These are phyloP conservation scores for Aurelia aurita DNA, from an alignment of 30 jellyfish, hydroid and myxozoan species.

Conservation along the genomic window DNA sequence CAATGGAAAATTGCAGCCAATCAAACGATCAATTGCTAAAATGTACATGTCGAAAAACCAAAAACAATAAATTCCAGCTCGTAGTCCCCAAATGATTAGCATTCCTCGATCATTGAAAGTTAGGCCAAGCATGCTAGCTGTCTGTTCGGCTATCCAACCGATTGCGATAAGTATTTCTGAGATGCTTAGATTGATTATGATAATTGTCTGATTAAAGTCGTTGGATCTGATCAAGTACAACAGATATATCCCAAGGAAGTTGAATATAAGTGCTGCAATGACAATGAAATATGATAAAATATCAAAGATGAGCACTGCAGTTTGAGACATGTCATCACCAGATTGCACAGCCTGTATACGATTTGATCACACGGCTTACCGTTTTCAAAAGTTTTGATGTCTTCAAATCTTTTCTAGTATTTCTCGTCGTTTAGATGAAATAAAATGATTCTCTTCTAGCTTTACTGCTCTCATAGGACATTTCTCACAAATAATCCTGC, in stretches of 20 bases:
- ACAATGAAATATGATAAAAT: conserved; percentile 24
- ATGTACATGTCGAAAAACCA: conserved; percentile 59
- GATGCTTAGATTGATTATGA: conserved; percentile 41
- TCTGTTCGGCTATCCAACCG: conserved; percentile 61
- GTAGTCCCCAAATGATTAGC: conserved; percentile 51
- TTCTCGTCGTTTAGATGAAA: no score
- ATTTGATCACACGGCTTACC: no score
- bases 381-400: no score
- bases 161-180: conserved; percentile 45
- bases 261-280: conserved; percentile 25
- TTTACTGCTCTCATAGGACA: no score
- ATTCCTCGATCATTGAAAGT: conserved; percentile 20
- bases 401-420: no score
- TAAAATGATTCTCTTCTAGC: no score
- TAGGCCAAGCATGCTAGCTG: conserved; percentile 6
- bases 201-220: conserved; percentile 18
- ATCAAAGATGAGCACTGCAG: conserved; percentile 3
- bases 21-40: conserved; percentile 50
- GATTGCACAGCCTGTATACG: no score
- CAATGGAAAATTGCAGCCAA: conserved; percentile 61
- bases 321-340: no score
- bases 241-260: conserved; percentile 31
- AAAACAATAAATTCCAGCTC: conserved; percentile 66
- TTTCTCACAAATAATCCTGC: no score
- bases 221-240: conserved; percentile 8